Evolutionary conservation across 2,113 vertebrate species (phyloP).

Genomic region (Piprites chloris): DNA sequence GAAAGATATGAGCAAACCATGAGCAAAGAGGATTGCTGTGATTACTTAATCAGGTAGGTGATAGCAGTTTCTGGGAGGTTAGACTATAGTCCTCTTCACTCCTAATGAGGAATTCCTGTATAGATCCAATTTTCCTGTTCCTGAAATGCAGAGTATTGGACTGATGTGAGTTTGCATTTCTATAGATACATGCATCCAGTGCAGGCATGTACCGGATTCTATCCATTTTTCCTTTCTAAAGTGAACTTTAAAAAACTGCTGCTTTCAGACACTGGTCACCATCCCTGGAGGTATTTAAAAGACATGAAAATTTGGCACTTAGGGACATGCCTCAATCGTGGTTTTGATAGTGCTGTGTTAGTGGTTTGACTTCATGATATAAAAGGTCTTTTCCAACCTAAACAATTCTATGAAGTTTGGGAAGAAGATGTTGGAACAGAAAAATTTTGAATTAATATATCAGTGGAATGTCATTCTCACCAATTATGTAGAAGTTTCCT

Average conservation of each 20-base stretch:
- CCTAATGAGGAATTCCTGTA: background rate
- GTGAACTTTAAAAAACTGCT: background rate
- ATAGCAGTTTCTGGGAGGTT: background rate
- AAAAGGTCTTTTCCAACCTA: background rate
- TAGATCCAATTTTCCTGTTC: background rate
- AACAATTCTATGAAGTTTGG: background rate
- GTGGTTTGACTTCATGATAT: background rate
- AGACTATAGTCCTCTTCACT: background rate
- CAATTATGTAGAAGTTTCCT: background rate
- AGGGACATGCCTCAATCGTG: background rate
- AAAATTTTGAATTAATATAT: background rate
- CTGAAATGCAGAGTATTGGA: background rate
- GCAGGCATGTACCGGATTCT: background rate
- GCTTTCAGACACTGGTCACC: background rate
- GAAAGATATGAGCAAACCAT: background rate
- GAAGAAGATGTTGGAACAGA: background rate
- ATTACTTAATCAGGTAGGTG: background rate
- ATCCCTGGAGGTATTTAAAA: background rate
- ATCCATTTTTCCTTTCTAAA: background rate
- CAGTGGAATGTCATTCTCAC: background rate
- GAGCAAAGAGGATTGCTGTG: background rate
- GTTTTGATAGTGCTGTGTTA: background rate
- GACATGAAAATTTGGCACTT: too few species aligned
- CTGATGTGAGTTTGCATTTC: background rate
- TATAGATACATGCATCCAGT: background rate